Evolutionary conservation across 2,888 invertebrate genomes (phyloP).

Genomic region (Augochlorella aurata): DNA sequence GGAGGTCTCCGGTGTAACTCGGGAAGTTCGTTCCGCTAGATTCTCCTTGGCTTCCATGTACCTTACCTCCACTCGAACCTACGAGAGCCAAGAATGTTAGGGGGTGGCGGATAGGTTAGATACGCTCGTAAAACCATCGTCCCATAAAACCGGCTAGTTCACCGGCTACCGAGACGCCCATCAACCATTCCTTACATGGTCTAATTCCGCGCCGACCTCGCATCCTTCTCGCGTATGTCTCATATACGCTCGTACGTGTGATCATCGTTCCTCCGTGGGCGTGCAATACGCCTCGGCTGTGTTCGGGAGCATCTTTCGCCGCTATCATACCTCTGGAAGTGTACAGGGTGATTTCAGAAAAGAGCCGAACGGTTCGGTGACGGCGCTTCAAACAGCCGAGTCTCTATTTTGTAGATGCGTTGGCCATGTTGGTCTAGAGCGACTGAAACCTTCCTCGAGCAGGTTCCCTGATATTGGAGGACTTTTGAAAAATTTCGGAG

Average conservation of each 20-base stretch:
- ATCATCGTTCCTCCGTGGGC: not conserved
- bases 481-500: too few species aligned
- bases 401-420: too few species aligned
- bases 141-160: constrained; percentile 76
- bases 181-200: constrained; percentile 77
- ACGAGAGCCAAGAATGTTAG: constrained; percentile 60
- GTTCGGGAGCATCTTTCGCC: not conserved
- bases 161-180: constrained; percentile 71
- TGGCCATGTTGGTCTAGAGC: too few species aligned
- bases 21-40: constrained; percentile 52
- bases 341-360: not conserved
- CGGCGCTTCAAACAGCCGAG: too few species aligned
- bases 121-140: constrained; percentile 78
- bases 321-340: not conserved
- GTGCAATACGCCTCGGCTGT: not conserved
- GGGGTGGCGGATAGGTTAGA: constrained; percentile 67
- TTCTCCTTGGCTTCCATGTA: constrained; percentile 52
- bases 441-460: too few species aligned
- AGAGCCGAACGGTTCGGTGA: not conserved
- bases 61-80: constrained; percentile 45
- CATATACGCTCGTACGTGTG: constrained; percentile 26
- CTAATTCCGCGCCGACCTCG: constrained; percentile 68
- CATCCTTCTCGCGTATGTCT: constrained; percentile 42
- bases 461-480: too few species aligned
- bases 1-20: constrained; percentile 28